These are phyloP conservation scores for Lytechinus pictus DNA, from an alignment of 35 echinoderm and acorn worm species.

Conservation along the genomic window DNA sequence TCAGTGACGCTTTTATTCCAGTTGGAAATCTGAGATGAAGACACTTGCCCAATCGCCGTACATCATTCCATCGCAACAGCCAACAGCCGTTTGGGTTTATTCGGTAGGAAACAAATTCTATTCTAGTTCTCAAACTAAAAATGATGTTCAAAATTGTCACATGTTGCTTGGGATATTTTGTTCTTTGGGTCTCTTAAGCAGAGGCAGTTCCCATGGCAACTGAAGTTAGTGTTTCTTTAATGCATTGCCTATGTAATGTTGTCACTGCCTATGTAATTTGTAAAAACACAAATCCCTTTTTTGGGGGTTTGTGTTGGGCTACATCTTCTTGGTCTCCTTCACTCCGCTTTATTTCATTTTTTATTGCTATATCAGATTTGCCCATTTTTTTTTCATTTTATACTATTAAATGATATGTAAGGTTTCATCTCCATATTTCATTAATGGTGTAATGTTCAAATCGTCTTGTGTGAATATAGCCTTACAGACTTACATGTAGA, in stretches of 20 bases:
- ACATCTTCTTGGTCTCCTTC: no score
- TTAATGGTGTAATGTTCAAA: no score
- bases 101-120: constrained; percentile 19
- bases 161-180: background rate
- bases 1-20: background rate
- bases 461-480: no score
- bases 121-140: background rate
- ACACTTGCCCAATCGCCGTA: constrained; percentile 42
- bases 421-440: no score
- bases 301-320: no score
- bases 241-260: background rate
- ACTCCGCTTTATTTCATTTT: no score
- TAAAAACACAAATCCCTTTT: no score
- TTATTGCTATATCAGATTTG: no score
- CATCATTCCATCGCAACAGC: constrained; percentile 33
- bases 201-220: background rate
- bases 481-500: no score
- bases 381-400: no score
- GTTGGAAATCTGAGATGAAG: constrained; percentile 26
- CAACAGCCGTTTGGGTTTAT: constrained; percentile 44
- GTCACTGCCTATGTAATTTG: background rate
- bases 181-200: background rate
- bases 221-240: background rate
- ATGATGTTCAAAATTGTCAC: background rate
- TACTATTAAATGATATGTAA: no score